Evolutionary conservation across 2,113 vertebrate genomes (phyloP).

Genomic region (Phylloscopus trochiloides): DNA sequence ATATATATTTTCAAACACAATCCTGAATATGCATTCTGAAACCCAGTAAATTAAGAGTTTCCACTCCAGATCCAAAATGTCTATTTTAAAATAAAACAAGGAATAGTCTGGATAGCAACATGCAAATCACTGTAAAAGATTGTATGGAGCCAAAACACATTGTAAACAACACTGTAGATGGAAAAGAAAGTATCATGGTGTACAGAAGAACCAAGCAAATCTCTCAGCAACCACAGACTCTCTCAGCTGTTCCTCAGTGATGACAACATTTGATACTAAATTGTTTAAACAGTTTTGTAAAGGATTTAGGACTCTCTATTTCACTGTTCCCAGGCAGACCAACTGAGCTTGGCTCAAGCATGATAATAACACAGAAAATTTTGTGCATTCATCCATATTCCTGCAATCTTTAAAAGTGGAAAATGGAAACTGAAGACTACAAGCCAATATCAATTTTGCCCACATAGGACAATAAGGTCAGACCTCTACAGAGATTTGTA

Average conservation of each 20-base stretch:
- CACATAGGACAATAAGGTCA: neutral
- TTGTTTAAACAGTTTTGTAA: neutral
- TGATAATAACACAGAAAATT: neutral
- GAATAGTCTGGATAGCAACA: neutral
- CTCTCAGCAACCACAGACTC: neutral
- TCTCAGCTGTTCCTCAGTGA: neutral
- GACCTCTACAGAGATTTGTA: neutral
- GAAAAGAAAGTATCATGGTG: neutral
- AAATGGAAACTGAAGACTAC: neutral
- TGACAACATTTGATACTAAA: neutral
- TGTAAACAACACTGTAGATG: neutral
- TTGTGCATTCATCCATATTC: neutral
- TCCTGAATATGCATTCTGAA: neutral
- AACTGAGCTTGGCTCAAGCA: neutral
- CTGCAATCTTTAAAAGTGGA: neutral
- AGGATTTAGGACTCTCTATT: neutral
- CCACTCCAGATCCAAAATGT: neutral
- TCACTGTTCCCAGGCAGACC: neutral
- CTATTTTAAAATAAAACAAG: neutral
- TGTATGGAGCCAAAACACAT: neutral
- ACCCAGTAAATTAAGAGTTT: neutral
- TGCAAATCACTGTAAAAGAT: neutral
- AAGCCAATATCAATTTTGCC: neutral
- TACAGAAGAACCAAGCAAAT: neutral
- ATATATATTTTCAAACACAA: neutral